Conservation (phyloP, 1,140 invertebrate species). For the Aphidius gifuensis region DNA sequence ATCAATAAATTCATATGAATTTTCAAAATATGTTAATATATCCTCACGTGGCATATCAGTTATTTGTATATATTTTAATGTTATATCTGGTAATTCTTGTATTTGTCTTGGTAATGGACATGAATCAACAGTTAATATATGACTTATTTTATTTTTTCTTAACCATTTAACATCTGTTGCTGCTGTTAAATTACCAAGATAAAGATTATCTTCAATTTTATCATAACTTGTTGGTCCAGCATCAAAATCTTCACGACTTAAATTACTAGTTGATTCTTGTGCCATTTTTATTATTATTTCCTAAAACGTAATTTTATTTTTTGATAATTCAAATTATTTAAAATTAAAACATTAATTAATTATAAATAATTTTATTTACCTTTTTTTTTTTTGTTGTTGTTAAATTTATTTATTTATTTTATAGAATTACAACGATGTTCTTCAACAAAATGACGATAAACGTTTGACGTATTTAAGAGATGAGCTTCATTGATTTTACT, state of each 20-base stretch:
- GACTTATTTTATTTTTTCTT: constrained; percentile 64
- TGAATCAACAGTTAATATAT: constrained; percentile 78
- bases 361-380: too few species aligned
- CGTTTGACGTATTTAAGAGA: too few species aligned
- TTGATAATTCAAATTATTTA: background rate
- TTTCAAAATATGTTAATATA: constrained; percentile 72
- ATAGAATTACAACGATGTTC: too few species aligned
- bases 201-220: constrained; percentile 69
- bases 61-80: constrained; percentile 74
- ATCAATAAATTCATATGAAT: constrained; percentile 71
- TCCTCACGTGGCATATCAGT: constrained; percentile 80
- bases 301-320: too few species aligned
- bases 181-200: constrained; percentile 74
- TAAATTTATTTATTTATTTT: too few species aligned
- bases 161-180: constrained; percentile 70
- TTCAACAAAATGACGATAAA: too few species aligned
- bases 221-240: constrained; percentile 65
- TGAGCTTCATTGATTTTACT: too few species aligned
- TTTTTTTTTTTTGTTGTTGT: too few species aligned
- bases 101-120: constrained; percentile 75
- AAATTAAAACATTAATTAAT: too few species aligned
- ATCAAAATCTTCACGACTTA: constrained; percentile 58
- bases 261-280: constrained; percentile 27
- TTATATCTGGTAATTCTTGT: constrained; percentile 63
- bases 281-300: constrained; percentile 38